Evolutionary conservation across 1,140 invertebrate species (phyloP).

Genomic region (Bradysia coprophila): DNA sequence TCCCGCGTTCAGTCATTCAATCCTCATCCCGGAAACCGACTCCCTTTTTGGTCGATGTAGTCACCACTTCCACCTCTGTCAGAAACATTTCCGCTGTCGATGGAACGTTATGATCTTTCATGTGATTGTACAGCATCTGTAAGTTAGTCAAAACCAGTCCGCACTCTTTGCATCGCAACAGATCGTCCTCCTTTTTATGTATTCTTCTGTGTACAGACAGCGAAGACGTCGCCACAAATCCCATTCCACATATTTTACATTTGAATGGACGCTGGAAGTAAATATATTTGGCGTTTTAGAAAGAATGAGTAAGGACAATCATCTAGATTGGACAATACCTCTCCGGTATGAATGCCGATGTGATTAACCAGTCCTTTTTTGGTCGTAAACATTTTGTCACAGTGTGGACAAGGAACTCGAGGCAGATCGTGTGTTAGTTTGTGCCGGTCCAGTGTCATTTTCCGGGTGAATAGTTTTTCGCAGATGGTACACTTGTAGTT

Average conservation of each 20-base stretch:
- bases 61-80: no score
- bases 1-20: no score
- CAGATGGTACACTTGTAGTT: not conserved
- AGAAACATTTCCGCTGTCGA: no score
- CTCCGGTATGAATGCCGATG: not conserved
- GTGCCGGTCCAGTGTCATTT: not conserved
- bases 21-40: no score
- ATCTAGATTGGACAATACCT: no score
- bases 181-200: not conserved
- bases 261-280: not conserved
- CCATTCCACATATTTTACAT: slow-evolving; percentile 7
- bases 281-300: no score
- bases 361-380: not conserved
- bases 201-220: not conserved
- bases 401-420: not conserved
- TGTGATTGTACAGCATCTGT: not conserved
- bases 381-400: not conserved
- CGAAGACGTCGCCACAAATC: not conserved
- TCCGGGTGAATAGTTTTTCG: not conserved
- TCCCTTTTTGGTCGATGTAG: no score
- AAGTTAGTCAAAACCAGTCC: not conserved
- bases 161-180: not conserved
- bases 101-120: not conserved
- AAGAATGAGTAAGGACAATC: no score
- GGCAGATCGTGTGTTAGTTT: not conserved